A percentile compares a stretch with the other conserved stretches of the same genome.
These are phyloP conservation scores for Troides helena DNA, from an alignment of 2,888 invertebrate genomes.

Conservation along the genomic window DNA sequence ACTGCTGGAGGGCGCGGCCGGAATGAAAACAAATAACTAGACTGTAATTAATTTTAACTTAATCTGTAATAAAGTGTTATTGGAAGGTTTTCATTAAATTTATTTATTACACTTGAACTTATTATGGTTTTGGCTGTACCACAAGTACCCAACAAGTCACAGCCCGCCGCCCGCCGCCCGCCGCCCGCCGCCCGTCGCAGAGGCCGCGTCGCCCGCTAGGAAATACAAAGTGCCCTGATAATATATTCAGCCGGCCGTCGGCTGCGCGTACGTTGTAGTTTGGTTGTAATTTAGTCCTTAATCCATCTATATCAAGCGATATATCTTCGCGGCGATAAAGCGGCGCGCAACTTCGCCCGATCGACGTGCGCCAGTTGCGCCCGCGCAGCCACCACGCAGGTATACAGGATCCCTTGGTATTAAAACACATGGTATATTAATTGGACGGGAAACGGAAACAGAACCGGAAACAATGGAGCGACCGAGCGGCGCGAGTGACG, in stretches of 20 bases:
- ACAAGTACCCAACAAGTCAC: too few species aligned
- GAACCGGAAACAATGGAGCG: not conserved
- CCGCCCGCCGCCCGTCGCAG: rapidly evolving
- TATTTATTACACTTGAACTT: too few species aligned
- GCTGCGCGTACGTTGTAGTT: too few species aligned
- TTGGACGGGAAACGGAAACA: not conserved
- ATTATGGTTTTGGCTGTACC: not conserved
- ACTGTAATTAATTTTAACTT: too few species aligned
- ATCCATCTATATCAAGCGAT: not conserved
- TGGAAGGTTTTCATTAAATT: too few species aligned
- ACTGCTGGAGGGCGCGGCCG: too few species aligned
- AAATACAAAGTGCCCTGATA: not conserved
- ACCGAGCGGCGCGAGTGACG: not conserved
- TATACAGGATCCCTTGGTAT: not conserved
- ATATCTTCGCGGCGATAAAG: not conserved
- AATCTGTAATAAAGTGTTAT: too few species aligned
- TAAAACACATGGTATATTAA: not conserved
- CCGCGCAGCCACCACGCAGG: not conserved
- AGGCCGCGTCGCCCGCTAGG: not conserved
- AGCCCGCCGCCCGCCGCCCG: not conserved
- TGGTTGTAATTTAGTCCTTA: not conserved
- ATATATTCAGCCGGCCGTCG: too few species aligned
- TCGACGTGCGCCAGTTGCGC: not conserved
- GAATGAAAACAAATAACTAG: too few species aligned
- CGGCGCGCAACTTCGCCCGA: not conserved